Evolutionary conservation across 2,113 vertebrate species (phyloP).

Genomic region (Eretmochelys imbricata): DNA sequence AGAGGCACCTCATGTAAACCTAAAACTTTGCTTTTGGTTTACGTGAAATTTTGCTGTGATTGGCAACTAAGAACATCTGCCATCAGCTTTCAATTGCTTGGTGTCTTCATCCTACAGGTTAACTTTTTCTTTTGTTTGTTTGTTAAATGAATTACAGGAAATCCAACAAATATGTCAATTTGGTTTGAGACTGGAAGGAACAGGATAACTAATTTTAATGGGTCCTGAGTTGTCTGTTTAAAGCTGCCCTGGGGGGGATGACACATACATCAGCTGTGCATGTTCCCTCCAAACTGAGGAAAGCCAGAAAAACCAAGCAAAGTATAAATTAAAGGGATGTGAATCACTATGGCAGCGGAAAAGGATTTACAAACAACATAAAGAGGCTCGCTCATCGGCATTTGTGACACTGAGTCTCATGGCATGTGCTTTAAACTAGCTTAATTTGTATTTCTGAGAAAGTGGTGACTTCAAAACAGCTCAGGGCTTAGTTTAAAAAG

Average conservation of each 20-base stretch:
- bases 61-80: neutral
- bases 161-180: neutral
- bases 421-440: neutral
- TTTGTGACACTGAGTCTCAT: neutral
- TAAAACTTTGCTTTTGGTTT: neutral
- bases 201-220: neutral
- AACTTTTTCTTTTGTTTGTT: neutral
- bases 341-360: neutral
- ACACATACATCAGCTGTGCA: neutral
- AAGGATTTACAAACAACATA: neutral
- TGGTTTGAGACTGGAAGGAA: neutral
- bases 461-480: neutral
- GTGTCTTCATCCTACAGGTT: neutral
- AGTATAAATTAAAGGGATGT: neutral
- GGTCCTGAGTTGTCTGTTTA: neutral
- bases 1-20: neutral
- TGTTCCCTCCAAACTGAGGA: neutral
- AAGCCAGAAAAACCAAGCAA: neutral
- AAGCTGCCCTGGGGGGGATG: neutral
- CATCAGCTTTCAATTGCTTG: neutral
- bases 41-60: neutral
- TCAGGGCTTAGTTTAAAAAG: neutral
- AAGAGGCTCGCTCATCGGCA: neutral
- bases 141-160: conserved; percentile 8
- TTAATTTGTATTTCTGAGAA: conserved; percentile 23